Evolutionary conservation across 2,797 vertebrate genomes (phyloP), one percentile per base, ranked within the genome.

Genomic region (Sebastes iracundus): DNA sequence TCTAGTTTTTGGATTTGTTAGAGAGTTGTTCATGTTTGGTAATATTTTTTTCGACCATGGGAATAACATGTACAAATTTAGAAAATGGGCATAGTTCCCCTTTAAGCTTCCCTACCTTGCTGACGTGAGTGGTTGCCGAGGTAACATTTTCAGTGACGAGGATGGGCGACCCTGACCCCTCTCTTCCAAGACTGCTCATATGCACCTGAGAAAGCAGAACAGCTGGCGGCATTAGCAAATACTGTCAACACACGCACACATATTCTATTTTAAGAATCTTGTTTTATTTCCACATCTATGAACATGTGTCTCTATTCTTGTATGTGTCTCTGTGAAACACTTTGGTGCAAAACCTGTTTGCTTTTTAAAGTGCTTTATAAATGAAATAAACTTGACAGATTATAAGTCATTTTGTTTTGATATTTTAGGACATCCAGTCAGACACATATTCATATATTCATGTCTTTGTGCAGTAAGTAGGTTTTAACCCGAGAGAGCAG

Each of bases 71-170:
- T 38, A 23, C 14, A 22, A 23, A 22, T 63, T 64, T 42, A 25
- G n/a, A 55, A 42, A 42, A 42, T 2, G 1, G n/a, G 12, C 13
- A 1, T 10, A 16, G 23, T 65, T 46, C 35, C 14, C 62, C 33
- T 42, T 27, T 10, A 33, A 6, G 35, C 60, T 10, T 88, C 88
- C 92, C 93, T 95, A 99, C 98, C 97, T 99, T 99, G 84, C 97
- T 97, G 89, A 99, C 97, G 0, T 99, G 98, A 79, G 98, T 99
- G 93, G 98, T 99, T 77, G 98, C 98, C 72, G 98, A 98, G 85
- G 98, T 98, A 90, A 99, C 97, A 4, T 97, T 99, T 96, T 99
- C 98, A 4, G 97, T 91, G 56, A 95, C 90, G 6, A 96, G 93
- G 69, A 96, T 90, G 61, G 95, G 95, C 2, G 94, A 96, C 22